A percentile compares a stretch with the other conserved stretches of the same genome.
Conservation (phyloP, 2,888 invertebrate genomes). For the Monoplex corrugatus region DNA sequence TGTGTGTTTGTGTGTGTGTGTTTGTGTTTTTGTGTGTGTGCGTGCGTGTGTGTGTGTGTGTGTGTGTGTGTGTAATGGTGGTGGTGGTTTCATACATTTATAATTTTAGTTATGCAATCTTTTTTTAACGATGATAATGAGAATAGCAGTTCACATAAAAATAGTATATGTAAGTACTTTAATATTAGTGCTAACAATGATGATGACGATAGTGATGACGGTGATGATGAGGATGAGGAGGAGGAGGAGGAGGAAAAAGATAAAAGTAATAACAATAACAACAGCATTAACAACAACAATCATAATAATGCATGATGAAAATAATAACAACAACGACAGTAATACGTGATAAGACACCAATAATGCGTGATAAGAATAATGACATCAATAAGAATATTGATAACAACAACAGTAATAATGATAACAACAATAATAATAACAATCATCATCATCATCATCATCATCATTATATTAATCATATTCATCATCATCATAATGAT, state of each 20-base stretch:
- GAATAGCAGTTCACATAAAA: too few species aligned
- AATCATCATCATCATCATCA: too few species aligned
- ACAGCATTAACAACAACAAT: too few species aligned
- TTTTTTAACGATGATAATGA: not conserved
- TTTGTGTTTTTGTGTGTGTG: not conserved
- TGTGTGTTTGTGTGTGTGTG: constrained; percentile 11
- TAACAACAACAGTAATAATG: too few species aligned
- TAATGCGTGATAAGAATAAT: too few species aligned
- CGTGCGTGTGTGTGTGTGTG: not conserved
- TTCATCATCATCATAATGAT: too few species aligned
- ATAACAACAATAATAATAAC: too few species aligned
- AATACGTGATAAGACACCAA: too few species aligned
- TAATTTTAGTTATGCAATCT: not conserved
- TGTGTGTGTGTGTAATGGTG: not conserved
- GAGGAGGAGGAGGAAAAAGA: not conserved
- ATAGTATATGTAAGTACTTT: not conserved
- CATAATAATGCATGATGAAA: too few species aligned
- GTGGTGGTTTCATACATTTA: not conserved
- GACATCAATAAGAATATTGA: too few species aligned
- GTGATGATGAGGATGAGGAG: not conserved
- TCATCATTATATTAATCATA: too few species aligned
- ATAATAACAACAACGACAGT: too few species aligned
- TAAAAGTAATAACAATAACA: not conserved
- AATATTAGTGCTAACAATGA: not conserved
- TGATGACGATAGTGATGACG: not conserved